phyloP scores from a whole-genome alignment of 2,113 vertebrate genomes.

The Bothrops jararaca region DNA sequence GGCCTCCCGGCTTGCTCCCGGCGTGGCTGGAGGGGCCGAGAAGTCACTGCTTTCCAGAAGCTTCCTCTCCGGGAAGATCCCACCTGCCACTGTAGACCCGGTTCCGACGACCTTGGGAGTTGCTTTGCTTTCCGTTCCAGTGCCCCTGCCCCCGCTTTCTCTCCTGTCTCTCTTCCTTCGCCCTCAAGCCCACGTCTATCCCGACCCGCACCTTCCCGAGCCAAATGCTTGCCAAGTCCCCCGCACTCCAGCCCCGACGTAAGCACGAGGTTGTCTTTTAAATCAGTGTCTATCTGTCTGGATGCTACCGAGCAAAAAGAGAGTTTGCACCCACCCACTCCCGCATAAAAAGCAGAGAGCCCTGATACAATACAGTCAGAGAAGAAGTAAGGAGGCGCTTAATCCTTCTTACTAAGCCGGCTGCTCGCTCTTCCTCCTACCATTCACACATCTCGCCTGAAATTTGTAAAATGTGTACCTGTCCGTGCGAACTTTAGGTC shows the following conservation, averaged over 20 bases:
- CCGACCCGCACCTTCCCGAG: neutral
- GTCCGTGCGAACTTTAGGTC: constrained; percentile 60
- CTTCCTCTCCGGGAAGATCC: neutral
- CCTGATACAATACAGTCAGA: neutral
- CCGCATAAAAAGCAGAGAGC: neutral
- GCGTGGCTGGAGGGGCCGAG: neutral
- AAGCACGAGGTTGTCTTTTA: neutral
- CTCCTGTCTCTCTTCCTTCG: neutral
- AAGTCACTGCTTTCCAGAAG: neutral
- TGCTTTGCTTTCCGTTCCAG: neutral
- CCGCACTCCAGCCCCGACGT: too few relatives aligned
- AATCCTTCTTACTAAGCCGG: neutral
- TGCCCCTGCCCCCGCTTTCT: neutral
- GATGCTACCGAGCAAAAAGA: neutral
- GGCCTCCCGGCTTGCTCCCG: neutral
- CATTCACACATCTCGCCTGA: constrained; percentile 30
- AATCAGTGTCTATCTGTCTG: neutral
- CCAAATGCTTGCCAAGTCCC: too few relatives aligned
- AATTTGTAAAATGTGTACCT: constrained; percentile 70
- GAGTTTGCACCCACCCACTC: neutral
- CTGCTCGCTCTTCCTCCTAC: neutral
- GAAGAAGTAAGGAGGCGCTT: neutral
- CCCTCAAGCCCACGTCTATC: neutral
- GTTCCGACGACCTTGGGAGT: neutral
- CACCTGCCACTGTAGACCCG: neutral